Percentiles rank a stretch among this genome's conserved stretches.
phyloP scores from a whole-genome alignment of 2,113 vertebrate genomes.

The Esox niger region DNA sequence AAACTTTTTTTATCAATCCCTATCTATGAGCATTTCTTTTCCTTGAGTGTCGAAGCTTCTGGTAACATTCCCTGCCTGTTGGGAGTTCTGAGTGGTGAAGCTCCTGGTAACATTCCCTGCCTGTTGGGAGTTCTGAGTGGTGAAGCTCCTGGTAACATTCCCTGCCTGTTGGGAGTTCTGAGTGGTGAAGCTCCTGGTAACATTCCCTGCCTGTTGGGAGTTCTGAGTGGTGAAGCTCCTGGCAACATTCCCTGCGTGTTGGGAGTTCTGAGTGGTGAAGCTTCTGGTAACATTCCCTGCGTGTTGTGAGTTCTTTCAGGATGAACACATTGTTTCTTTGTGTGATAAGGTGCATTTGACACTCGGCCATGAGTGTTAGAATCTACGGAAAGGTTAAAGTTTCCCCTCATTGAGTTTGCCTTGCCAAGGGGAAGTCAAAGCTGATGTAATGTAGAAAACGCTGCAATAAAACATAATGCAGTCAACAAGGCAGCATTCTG shows the following conservation, averaged over 20 bases:
- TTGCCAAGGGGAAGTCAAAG: slow-evolving; percentile 31
- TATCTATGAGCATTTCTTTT: not conserved
- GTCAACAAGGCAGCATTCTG: no score
- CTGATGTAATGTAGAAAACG: slow-evolving; percentile 37
- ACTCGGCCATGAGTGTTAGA: slow-evolving; percentile 31
- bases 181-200: not conserved
- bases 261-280: not conserved
- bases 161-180: not conserved
- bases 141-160: not conserved
- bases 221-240: not conserved
- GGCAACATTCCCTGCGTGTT: no score
- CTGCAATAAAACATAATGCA: no score
- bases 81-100: not conserved
- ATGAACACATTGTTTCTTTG: slow-evolving; percentile 52
- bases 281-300: not conserved
- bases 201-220: not conserved
- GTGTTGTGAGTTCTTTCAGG: slow-evolving; percentile 12
- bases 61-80: no score
- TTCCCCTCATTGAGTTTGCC: slow-evolving; percentile 30
- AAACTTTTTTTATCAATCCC: no score
- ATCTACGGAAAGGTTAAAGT: slow-evolving; percentile 37
- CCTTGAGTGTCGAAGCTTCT: not conserved
- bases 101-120: not conserved
- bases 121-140: not conserved
- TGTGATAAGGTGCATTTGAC: slow-evolving; percentile 54